Base-by-base conservation (phyloP, 2,888 invertebrate genomes). In the Nycteola revayana region DNA sequence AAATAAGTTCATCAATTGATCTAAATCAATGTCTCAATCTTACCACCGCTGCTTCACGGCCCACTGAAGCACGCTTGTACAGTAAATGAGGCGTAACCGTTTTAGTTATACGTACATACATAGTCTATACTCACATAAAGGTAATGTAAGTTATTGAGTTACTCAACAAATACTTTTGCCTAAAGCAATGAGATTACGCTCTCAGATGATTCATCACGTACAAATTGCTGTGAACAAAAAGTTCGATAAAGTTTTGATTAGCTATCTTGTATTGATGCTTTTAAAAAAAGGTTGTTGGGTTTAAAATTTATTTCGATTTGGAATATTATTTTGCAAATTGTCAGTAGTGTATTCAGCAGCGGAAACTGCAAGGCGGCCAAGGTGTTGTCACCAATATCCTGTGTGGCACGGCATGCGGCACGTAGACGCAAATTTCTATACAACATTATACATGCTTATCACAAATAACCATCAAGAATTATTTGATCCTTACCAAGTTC, bases 21-120 rank as follows among this genome's bases (percentile, higher is more conserved):
- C 48, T 63, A 36, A 46, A 67, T 70, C 68, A 69, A 70, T 69
- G 72, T 72, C 73, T 72, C 54, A 63, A 75, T 75, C 67, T 59
- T 60, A 66, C 69, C 60, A 53, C 64, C 58, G 59, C 63, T 69
- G 42, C 57, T 73, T 70, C 63, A 69, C 65, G 64, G 70, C 46
- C 50, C 61, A 72, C 33, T 68, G 73, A 57, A 59, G 62, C 70
- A 66, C 53, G 57, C 60, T 58, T 59, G 50, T 55, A 52, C 53
- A 65, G 40, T 56, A 67, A 76, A 74, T 74, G 74, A 73, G 66
- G 64, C 69, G 68, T 48, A 53, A 65, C 73, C 49, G 47, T 66
- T 60, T 71, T 55, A 55, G 58, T 61, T 57, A 47, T 43, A 40
- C 31, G 35, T 32, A 36, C 39, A 48, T 48, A 37, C 2, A 14